phyloP scores from a whole-genome alignment of 2,797 vertebrate species.

The Mormyrops attenuatus region DNA sequence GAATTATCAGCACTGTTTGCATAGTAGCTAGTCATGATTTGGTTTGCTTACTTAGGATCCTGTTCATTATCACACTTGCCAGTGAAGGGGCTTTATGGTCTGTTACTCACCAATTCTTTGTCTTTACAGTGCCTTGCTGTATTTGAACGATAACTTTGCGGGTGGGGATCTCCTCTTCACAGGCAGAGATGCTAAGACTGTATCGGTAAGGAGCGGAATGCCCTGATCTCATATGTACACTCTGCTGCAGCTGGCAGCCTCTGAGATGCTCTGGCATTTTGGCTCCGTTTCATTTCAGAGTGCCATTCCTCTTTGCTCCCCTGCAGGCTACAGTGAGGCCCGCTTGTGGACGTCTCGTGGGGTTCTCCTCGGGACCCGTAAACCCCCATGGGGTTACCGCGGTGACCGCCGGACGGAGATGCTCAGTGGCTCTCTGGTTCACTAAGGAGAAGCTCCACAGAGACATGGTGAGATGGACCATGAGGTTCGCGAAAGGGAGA shows the following conservation, averaged over 20 bases:
- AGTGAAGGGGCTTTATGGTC: background rate
- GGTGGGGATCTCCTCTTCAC: conserved; percentile 92
- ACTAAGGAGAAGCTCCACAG: conserved; percentile 77
- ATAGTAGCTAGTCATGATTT: background rate
- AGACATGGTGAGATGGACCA: conserved; percentile 75
- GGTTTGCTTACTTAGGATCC: background rate
- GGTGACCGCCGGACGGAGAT: conserved; percentile 75
- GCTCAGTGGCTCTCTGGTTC: conserved; percentile 87
- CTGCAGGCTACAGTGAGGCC: conserved; percentile 77
- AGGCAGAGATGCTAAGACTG: conserved; percentile 76
- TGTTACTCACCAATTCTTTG: background rate
- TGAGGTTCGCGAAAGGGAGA: conserved; percentile 29
- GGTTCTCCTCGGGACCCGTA: conserved; percentile 85
- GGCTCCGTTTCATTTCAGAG: background rate
- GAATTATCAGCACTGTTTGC: background rate
- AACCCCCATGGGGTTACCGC: conserved; percentile 89
- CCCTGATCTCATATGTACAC: background rate
- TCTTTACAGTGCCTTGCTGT: conserved; percentile 78
- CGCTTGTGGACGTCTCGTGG: conserved; percentile 82
- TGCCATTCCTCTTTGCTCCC: background rate
- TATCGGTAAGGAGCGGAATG: conserved; percentile 67
- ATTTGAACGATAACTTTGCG: conserved; percentile 89
- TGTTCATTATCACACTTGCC: background rate
- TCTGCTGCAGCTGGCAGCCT: background rate
- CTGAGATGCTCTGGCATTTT: background rate